A percentile compares a stretch with the other conserved stretches of the same genome.
Conservation (phyloP, 2,888 invertebrate species). For the Eretmocerus hayati region DNA sequence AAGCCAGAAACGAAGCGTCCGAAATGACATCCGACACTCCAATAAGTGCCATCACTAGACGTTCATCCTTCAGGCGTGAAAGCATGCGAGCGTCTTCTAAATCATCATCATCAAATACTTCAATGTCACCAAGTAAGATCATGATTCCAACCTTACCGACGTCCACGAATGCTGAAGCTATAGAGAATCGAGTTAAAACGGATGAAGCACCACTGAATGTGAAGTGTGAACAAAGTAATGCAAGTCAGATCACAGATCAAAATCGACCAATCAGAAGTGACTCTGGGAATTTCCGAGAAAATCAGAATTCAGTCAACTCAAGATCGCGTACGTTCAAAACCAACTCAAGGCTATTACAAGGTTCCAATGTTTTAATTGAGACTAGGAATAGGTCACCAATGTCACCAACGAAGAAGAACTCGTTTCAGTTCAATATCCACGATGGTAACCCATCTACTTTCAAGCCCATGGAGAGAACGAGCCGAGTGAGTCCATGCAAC, state of each 20-base stretch:
- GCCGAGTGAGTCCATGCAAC: slow-evolving; percentile 24
- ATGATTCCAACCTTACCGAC: too few species aligned
- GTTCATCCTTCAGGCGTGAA: slow-evolving; percentile 32
- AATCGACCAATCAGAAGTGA: slow-evolving; percentile 1
- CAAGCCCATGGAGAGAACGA: slow-evolving; percentile 29
- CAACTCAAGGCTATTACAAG: slow-evolving; percentile 20
- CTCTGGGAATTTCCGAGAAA: slow-evolving; percentile 10
- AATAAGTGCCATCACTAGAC: slow-evolving; percentile 19
- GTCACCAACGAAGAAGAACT: slow-evolving; percentile 31
- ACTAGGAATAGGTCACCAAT: slow-evolving; percentile 28
- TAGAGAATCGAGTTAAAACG: slow-evolving; percentile 28
- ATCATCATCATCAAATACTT: slow-evolving; percentile 20
- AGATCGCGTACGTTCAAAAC: slow-evolving; percentile 23
- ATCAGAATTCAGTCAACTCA: slow-evolving; percentile 28
- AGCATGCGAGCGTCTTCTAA: slow-evolving; percentile 14
- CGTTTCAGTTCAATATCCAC: slow-evolving; percentile 29
- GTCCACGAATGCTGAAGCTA: too few species aligned
- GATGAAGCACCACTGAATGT: slow-evolving; percentile 18
- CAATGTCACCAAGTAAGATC: slow-evolving; percentile 38
- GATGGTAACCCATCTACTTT: slow-evolving; percentile 32
- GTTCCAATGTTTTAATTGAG: slow-evolving; percentile 19
- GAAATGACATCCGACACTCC: slow-evolving; percentile 4
- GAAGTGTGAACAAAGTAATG: not conserved
- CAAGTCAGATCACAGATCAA: not conserved
- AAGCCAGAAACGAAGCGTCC: slow-evolving; percentile 26